A percentile compares a stretch with the other conserved stretches of the same genome.
Conservation (phyloP, 2,888 invertebrate species). For the Trachelus stipa region DNA sequence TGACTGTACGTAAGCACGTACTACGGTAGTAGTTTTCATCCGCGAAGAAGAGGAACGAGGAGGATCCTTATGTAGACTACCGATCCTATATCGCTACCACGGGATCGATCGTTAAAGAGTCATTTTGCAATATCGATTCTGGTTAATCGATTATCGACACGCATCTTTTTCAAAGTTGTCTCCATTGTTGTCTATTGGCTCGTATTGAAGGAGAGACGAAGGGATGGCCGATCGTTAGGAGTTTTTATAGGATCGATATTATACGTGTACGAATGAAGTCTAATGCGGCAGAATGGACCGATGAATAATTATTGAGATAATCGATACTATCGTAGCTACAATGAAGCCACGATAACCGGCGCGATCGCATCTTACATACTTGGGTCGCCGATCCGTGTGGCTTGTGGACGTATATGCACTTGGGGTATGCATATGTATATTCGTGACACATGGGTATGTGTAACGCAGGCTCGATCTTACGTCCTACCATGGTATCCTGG, state of each 20-base stretch:
- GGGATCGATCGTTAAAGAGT: not conserved
- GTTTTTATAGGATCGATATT: not conserved
- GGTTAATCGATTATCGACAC: not conserved
- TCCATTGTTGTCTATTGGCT: not conserved
- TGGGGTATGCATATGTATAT: not conserved
- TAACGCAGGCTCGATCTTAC: not conserved
- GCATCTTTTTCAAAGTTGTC: not conserved
- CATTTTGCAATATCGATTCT: not conserved
- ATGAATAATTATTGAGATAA: slow-evolving; percentile 27
- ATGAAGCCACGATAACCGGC: slow-evolving; percentile 17
- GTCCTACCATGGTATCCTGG: slow-evolving; percentile 1
- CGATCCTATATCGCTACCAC: not conserved
- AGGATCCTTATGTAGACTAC: not conserved
- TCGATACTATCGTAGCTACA: slow-evolving; percentile 24
- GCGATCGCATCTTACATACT: slow-evolving; percentile 3
- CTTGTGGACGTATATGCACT: not conserved
- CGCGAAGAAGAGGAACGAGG: not conserved
- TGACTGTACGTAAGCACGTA: not conserved
- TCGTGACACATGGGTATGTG: not conserved
- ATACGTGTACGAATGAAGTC: slow-evolving; percentile 18
- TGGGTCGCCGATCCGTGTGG: not conserved
- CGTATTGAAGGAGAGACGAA: slow-evolving; percentile 6
- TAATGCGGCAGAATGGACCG: slow-evolving; percentile 17
- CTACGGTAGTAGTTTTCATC: not conserved
- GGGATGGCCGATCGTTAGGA: slow-evolving; percentile 8